Evolutionary conservation across 2,797 vertebrate species (phyloP), one percentile per base, ranked within the genome.

Genomic region (Pampus argenteus): DNA sequence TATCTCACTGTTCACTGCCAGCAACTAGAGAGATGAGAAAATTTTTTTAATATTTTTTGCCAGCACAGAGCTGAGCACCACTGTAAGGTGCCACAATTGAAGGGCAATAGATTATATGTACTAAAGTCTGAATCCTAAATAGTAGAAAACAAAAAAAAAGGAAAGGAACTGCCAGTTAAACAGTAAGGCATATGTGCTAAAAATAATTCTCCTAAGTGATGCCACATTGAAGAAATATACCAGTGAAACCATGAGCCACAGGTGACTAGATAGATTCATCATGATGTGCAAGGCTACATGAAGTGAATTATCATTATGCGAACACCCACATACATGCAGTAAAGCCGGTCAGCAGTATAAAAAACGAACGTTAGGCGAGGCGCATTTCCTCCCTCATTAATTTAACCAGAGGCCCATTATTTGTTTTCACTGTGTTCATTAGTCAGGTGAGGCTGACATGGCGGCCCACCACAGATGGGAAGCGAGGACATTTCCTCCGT

Each of bases 341-440:
- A 78, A 85, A 84, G 84, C 76, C 40, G 69, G 88, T 85, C 86
- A 82, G 82, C 61, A 22, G 56, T 76, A 73, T 71, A 77, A 81
- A 85, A 92, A 87, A 88, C 13, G 65, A 90, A 87, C 75, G n/a
- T 82, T 82, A 63, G 82, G 65, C 75, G 64, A 86, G 88, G 87
- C 79, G 14, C 83, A 81, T 91, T 91, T 86, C 82, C 84, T 69
- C 78, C 66, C 90, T 94, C 93, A 90, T 94, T 93, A 91, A 93
- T 94, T 94, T 92, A 91, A 86, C 89, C 48, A 22, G 71, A 57
- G 82, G 74, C 67, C 85, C 84, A 88, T 92, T 93, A 92, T 92
- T 93, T 93, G 90, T 90, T 92, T 92, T 86, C 88, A 66, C 83
- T 71, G 82, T n/a, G 74, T 91, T 91, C 93, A 93, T 94, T 93